Evolutionary conservation across 2,113 vertebrate genomes (phyloP).

Genomic region (Helogale parvula): DNA sequence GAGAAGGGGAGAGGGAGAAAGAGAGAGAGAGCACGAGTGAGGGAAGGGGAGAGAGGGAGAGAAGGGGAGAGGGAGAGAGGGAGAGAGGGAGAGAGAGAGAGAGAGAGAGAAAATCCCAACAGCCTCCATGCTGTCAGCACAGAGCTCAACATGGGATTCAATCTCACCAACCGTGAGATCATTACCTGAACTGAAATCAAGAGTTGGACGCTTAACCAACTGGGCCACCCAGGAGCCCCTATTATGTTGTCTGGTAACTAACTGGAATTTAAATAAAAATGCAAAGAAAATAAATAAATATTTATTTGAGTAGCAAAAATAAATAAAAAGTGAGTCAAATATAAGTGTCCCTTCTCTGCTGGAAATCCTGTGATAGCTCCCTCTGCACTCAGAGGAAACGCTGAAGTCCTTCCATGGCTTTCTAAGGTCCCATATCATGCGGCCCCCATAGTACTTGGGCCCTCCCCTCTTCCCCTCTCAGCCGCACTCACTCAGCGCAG

Average conservation of each 20-base stretch:
- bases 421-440: rapidly evolving
- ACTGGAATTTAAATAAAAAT: neutral
- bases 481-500: neutral
- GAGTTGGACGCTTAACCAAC: no score
- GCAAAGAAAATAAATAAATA: neutral
- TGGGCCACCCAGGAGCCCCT: neutral
- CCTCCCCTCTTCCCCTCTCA: neutral
- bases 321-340: neutral
- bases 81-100: no score
- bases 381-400: neutral
- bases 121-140: no score
- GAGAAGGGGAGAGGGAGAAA: no score
- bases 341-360: neutral
- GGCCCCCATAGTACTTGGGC: rapidly evolving
- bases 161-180: no score
- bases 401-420: neutral
- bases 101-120: no score
- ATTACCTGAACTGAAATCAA: no score
- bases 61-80: no score
- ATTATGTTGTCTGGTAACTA: neutral
- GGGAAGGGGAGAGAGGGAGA: no score
- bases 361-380: neutral
- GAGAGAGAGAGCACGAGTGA: no score
- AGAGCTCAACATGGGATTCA: no score
- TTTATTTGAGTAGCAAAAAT: neutral